Evolutionary conservation across 2,888 invertebrate genomes (phyloP), one percentile per base, ranked within the genome.

Genomic region (Choristoneura rosaceana): DNA sequence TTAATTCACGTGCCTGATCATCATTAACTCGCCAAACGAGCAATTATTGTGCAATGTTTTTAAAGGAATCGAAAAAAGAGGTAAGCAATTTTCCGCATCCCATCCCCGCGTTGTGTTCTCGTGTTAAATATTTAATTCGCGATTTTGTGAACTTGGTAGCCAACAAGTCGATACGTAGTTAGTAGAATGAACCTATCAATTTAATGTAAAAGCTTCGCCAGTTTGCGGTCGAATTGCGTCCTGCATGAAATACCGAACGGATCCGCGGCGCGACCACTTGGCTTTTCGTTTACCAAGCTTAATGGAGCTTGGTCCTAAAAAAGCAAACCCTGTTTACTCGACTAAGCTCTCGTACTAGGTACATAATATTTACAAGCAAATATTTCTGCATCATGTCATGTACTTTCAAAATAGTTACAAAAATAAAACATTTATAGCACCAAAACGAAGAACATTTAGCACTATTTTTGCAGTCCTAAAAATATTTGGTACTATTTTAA

Each of bases 251-350:
- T 69, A 70, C 71, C 68, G 74, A 75, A 74, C 71, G 67, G 74
- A 69, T 43, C 68, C 74, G 75, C 71, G 71, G 74, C 73, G 74
- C 76, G 74, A 74, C 78, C 77, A 77, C 79, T 81, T 74, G 79
- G 79, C 76, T 79, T 69, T 80, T 76, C 78, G 81, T 82, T 80
- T 82, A 77, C 80, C 80, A 71, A 83, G 78, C 80, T 82, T 83
- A 84, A 87, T 86, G 84, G 84, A 79, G 71, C 76, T 55, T 77
- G 73, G 83, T 84, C 87, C 87, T 87, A 87, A 87, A 86, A 85
- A 76, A 87, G 82, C 87, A 85, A 82, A 79, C 77, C 74, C 74
- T 80, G 78, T 83, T 80, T 80, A 78, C 78, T 78, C 76, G 77
- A 71, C 74, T 69, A 74, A 66, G 71, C 66, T 73, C 74, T 69